Evolutionary conservation across 2,888 invertebrate species (phyloP).

Genomic region (Imbricaverruca yamaguchii): DNA sequence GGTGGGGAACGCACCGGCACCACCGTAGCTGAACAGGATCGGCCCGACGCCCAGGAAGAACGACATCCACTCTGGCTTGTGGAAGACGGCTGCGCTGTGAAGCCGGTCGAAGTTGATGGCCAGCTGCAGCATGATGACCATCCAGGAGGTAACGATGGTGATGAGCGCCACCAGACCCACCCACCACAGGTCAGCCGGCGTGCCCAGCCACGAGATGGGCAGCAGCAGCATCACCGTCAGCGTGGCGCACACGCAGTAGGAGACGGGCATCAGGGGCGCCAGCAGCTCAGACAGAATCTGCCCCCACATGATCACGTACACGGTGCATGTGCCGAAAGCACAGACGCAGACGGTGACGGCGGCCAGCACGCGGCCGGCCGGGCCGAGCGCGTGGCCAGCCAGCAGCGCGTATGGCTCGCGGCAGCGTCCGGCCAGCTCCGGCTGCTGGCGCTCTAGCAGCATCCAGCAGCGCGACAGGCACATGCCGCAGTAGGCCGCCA

Average conservation of each 20-base stretch:
- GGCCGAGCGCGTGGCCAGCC: neutral
- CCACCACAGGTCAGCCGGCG: neutral
- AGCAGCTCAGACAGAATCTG: neutral
- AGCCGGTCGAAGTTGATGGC: neutral
- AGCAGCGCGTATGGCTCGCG: neutral
- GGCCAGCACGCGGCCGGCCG: neutral
- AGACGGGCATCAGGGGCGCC: neutral
- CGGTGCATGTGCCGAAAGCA: neutral
- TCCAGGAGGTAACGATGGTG: neutral
- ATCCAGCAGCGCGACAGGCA: neutral
- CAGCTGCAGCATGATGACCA: neutral
- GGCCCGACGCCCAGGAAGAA: slow-evolving; percentile 63
- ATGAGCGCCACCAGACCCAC: neutral
- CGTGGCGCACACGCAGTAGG: neutral
- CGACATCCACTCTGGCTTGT: slow-evolving; percentile 51
- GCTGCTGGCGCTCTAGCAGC: neutral
- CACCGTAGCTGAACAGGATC: slow-evolving; percentile 62
- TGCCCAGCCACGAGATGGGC: neutral
- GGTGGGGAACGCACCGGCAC: slow-evolving; percentile 66
- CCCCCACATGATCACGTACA: neutral
- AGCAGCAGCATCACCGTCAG: neutral
- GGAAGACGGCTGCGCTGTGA: slow-evolving; percentile 38
- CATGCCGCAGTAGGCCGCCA: neutral
- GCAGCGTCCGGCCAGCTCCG: neutral
- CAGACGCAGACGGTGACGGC: neutral